Percentiles rank a stretch among this genome's conserved stretches.
These are phyloP conservation scores for Alviniconcha marisindica DNA, from an alignment of 1,140 invertebrate species.

Conservation along the genomic window DNA sequence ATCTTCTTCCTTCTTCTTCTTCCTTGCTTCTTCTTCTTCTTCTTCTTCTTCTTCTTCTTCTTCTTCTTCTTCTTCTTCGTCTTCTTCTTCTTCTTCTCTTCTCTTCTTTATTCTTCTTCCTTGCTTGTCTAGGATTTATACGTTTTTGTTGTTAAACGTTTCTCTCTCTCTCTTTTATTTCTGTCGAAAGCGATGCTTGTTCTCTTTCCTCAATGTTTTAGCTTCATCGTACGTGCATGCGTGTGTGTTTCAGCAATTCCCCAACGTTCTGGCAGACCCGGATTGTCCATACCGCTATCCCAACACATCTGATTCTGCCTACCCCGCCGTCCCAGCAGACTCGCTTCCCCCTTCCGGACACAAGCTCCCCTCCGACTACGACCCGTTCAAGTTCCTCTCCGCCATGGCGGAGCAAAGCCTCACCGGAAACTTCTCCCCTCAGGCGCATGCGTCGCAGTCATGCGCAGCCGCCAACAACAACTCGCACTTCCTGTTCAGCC, in stretches of 20 bases:
- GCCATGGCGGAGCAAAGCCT: slow-evolving; percentile 50
- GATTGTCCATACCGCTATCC: slow-evolving; percentile 29
- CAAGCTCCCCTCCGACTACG: slow-evolving; percentile 34
- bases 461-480: not conserved
- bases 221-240: not conserved
- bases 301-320: not conserved
- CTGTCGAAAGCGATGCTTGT: not conserved
- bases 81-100: not conserved
- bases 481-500: slow-evolving; percentile 22
- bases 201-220: not conserved
- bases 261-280: slow-evolving; percentile 16
- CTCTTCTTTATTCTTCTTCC: not conserved
- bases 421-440: slow-evolving; percentile 38
- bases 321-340: not conserved
- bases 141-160: not conserved
- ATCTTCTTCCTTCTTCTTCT: not conserved
- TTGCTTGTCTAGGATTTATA: not conserved
- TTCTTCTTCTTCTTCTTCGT: not conserved
- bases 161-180: not conserved
- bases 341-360: not conserved
- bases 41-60: not conserved
- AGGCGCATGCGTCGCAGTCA: slow-evolving; percentile 7
- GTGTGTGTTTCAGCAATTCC: slow-evolving; percentile 23
- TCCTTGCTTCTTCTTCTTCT: not conserved
- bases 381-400: slow-evolving; percentile 46